phyloP scores from a whole-genome alignment of 1,140 invertebrate genomes.

The Leptopilina boulardi region DNA sequence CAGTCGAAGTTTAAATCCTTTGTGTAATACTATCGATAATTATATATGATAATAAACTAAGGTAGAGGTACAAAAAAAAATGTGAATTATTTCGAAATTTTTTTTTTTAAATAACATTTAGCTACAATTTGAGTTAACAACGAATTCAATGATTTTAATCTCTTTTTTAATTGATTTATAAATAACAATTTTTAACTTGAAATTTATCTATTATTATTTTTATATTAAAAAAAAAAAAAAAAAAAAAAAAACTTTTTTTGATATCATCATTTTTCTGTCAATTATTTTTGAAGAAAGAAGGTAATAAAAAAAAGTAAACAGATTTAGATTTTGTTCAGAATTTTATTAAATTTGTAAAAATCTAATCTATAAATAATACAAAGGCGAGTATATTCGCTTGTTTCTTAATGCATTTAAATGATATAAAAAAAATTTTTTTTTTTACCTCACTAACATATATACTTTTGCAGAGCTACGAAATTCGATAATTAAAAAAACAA shows the following conservation, averaged over 20 bases:
- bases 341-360: not conserved
- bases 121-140: too few relatives aligned
- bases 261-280: too few relatives aligned
- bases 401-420: conserved; percentile 7
- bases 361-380: not conserved
- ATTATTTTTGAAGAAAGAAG: too few relatives aligned
- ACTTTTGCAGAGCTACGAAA: not conserved
- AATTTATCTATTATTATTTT: too few relatives aligned
- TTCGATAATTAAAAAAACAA: not conserved
- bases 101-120: too few relatives aligned
- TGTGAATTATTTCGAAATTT: not conserved
- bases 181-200: too few relatives aligned
- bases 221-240: too few relatives aligned
- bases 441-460: not conserved
- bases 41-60: conserved; percentile 17
- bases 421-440: not conserved
- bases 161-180: too few relatives aligned
- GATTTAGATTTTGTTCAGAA: not conserved
- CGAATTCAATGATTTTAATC: too few relatives aligned
- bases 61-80: not conserved
- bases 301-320: too few relatives aligned
- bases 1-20: not conserved
- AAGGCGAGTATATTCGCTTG: not conserved
- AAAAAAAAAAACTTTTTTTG: too few relatives aligned
- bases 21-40: conserved; percentile 10